phyloP scores from a whole-genome alignment of 2,888 invertebrate genomes.

The Lepidochrysops patricia region DNA sequence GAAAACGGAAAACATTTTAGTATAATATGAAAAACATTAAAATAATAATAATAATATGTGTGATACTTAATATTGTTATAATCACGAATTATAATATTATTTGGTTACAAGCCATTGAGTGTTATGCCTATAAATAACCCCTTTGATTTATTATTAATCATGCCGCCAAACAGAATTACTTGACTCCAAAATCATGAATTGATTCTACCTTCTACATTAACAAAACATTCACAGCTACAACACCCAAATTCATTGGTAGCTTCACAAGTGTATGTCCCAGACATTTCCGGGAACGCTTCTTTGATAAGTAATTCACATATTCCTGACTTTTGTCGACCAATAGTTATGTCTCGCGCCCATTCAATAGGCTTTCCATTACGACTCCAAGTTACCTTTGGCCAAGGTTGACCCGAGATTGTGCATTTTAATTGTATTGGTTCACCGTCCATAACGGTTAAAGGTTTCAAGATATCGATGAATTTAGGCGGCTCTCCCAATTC shows the following conservation, averaged over 20 bases:
- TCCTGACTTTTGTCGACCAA: slow-evolving; percentile 85
- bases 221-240: slow-evolving; percentile 82
- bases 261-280: slow-evolving; percentile 88
- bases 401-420: slow-evolving; percentile 83
- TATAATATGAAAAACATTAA: too few relatives aligned
- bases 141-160: not conserved
- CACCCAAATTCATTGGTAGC: slow-evolving; percentile 89
- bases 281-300: slow-evolving; percentile 93
- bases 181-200: slow-evolving; percentile 26
- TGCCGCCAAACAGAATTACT: not conserved
- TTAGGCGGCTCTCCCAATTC: slow-evolving; percentile 74
- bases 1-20: too few relatives aligned
- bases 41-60: too few relatives aligned
- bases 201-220: slow-evolving; percentile 86
- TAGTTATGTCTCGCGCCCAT: slow-evolving; percentile 84
- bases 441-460: slow-evolving; percentile 90
- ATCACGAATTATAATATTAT: too few relatives aligned
- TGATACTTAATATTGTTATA: too few relatives aligned
- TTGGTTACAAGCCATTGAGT: not conserved
- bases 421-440: slow-evolving; percentile 86
- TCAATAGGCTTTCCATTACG: slow-evolving; percentile 81
- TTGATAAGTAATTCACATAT: slow-evolving; percentile 85
- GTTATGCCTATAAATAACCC: not conserved
- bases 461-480: slow-evolving; percentile 82
- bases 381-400: slow-evolving; percentile 87